Evolutionary conservation across 1,140 invertebrate genomes (phyloP).

Genomic region (Elymnias hypermnestra): DNA sequence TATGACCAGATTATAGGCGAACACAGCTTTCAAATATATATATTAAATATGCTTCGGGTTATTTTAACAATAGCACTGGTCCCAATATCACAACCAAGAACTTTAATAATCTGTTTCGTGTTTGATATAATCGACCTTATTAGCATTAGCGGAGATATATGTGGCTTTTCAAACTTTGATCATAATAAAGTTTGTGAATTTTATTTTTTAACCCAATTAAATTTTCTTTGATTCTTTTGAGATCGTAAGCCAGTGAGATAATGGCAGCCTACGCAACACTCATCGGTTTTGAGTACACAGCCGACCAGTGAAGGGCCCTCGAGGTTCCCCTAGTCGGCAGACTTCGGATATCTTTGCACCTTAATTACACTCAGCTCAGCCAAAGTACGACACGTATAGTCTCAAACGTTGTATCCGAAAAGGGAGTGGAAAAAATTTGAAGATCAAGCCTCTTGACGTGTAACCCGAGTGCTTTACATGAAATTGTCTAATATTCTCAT

Average conservation of each 20-base stretch:
- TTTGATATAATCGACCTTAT: too few species aligned
- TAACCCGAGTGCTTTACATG: slow-evolving; percentile 12
- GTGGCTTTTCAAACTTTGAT: neutral
- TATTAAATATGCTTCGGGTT: too few species aligned
- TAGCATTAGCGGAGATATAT: too few species aligned
- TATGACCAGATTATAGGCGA: too few species aligned
- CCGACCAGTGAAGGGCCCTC: slow-evolving; percentile 57
- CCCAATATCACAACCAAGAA: too few species aligned
- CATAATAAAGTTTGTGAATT: neutral
- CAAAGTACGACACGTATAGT: slow-evolving; percentile 65
- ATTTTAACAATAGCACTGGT: too few species aligned
- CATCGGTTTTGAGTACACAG: slow-evolving; percentile 63
- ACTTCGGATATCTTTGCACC: slow-evolving; percentile 73
- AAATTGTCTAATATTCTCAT: slow-evolving; percentile 13
- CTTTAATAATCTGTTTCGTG: too few species aligned
- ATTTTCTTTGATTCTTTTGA: slow-evolving; percentile 64
- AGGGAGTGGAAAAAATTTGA: slow-evolving; percentile 48
- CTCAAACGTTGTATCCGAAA: slow-evolving; percentile 52
- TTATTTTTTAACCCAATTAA: slow-evolving; percentile 53
- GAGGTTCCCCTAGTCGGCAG: slow-evolving; percentile 53
- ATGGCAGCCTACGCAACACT: slow-evolving; percentile 65
- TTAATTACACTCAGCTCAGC: slow-evolving; percentile 68
- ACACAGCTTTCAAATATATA: too few species aligned
- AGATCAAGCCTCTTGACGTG: slow-evolving; percentile 47
- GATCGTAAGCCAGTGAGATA: slow-evolving; percentile 46